Base-by-base conservation (phyloP, 2,797 vertebrate species). In the Anisognathus igniventris region DNA sequence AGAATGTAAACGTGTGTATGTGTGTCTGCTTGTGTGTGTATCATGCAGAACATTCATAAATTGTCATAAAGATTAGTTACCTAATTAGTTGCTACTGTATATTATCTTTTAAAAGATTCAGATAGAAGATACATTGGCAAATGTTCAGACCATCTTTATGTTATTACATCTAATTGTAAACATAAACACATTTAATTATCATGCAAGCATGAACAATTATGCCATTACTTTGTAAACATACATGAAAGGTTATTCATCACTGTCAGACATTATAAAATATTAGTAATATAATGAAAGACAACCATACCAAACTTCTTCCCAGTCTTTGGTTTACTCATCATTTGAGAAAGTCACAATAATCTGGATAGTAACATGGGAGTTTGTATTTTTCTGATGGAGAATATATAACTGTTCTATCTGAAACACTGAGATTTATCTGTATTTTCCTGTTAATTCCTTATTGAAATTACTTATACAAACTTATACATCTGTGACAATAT, bases 101-200 rank as follows among this genome's bases (percentile, higher is more conserved):
- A 94, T 87, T 81, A 94, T 75, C 87, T 95, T 94, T 84, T 76
- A 42, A 74, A 93, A 93, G 21, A 91, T 79, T 37, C 50, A 68
- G 62, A 87, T 82, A 91, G 89, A 90, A 75, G 79, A 94, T 94
- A 76, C 33, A 65, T 83, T 96, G 92, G 91, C 93, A 92, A 93
- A 84, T 86, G 79, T 94, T 95, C 94, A 94, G 93, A 93, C 88
- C 89, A 93, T 96, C 93, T 96, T 94, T 95, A 81, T 86, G 92
- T 88, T 96, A 94, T 93, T 95, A 89, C 20, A 81, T 89, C 80
- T 96, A 95, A 92, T 64, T 93, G 73, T 90, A 95, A 96, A 94
- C 64, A 94, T 66, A 88, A 96, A 96, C 89, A 95, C 70, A 92
- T 64, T 93, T 93, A 95, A 96, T 94, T 93, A 96, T 94, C 94